Base-by-base conservation (phyloP, 2,797 vertebrate genomes). In the Staurois parvus region DNA sequence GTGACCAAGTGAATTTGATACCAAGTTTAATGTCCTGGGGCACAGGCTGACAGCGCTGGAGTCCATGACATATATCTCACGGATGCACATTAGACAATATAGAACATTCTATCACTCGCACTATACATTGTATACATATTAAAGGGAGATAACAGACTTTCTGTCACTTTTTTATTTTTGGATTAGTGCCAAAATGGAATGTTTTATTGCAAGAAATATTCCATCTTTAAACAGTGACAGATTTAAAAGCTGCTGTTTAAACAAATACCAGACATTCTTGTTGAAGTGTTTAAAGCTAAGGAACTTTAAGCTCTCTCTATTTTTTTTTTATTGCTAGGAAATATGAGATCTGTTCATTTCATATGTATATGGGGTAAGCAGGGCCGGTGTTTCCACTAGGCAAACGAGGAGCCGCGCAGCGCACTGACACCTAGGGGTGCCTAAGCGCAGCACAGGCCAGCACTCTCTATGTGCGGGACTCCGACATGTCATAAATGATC, bases 241-340 rank as follows among this genome's bases (percentile, higher is more conserved):
- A 76, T 76, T 37, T 5, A 34, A 74, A 72, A 81, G 34, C 4
- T 59, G 30, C 28, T 52, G 76, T 72, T 70, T 70, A 70, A 29
- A 70, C 66, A 72, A 78, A 84, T 78, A 45, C 83, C 83, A 64
- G 48, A 72, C 75, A 78, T 77, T 70, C 73, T 56, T 75, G n/a
- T 59, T 78, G 66, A 6, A 68, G 48, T 67, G 26, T 83, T 10
- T 68, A 10, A 56, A 37, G 62, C n/a, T 2, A 4, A 12, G 42
- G 9, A 66, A 12, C 21, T 42, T 21, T 78, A 37, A 40, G 32
- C 28, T 21, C 45, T 11, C 30, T 42, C 19, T 59, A 12, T 45
- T 8, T 13, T 45, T 70, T 3, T 72, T 32, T 29, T 56, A 45
- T 15, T 56, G 76, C 76, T 34, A 68, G 42, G 69, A 45, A 68